Conservation (phyloP, 2,797 vertebrate species). For the Siniperca obscura region DNA sequence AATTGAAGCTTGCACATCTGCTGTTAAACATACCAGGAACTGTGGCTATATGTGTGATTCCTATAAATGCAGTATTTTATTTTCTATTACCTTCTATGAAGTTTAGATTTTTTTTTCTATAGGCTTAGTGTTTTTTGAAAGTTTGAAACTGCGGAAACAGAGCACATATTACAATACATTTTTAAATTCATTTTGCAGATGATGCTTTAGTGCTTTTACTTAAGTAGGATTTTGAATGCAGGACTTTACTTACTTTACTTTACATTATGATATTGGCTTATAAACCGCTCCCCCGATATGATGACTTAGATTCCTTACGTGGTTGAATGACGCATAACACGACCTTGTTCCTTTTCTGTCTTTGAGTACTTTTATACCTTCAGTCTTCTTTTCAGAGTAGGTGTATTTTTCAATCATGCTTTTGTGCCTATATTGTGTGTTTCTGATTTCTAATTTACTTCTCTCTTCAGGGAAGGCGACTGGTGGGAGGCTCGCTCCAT, state of each 20-base stretch:
- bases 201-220: not conserved
- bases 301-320: slow-evolving; percentile 10
- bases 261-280: not conserved
- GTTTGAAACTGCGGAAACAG: not conserved
- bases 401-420: slow-evolving; percentile 1
- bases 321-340: slow-evolving; percentile 7
- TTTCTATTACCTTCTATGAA: not conserved
- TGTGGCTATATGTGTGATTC: not conserved
- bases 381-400: slow-evolving; percentile 7
- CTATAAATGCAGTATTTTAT: not conserved
- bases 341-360: slow-evolving; percentile 9
- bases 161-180: not conserved
- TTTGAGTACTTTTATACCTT: not conserved
- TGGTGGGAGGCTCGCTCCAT: slow-evolving; percentile 99
- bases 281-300: not conserved
- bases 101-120: no score
- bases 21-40: not conserved
- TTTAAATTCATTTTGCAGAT: not conserved
- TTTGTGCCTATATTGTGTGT: slow-evolving; percentile 6
- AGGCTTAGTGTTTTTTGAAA: not conserved
- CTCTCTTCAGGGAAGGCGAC: slow-evolving; percentile 92
- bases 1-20: slow-evolving; percentile 21
- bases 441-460: slow-evolving; percentile 30
- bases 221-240: not conserved
- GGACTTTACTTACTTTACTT: not conserved